These are phyloP conservation scores for Pedetes capensis DNA, from an alignment of 2,113 vertebrate genomes.

Conservation along the genomic window DNA sequence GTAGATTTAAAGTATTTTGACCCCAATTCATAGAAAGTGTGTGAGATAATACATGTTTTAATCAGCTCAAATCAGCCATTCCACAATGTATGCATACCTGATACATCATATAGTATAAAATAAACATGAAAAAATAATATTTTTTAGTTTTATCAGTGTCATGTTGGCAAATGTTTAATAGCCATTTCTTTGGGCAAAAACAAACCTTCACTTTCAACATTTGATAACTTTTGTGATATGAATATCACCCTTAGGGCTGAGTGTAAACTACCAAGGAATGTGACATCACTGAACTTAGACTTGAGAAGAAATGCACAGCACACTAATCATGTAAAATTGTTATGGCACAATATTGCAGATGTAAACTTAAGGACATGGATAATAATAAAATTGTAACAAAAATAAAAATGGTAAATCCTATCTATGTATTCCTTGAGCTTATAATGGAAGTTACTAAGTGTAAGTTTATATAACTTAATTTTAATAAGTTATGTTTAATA, in stretches of 20 bases:
- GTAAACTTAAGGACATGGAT: neutral
- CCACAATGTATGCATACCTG: neutral
- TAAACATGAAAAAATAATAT: neutral
- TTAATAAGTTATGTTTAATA: no score
- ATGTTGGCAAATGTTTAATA: neutral
- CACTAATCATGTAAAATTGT: neutral
- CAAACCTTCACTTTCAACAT: neutral
- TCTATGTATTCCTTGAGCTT: neutral
- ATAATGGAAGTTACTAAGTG: neutral
- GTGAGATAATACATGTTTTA: neutral
- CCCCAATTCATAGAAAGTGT: no score
- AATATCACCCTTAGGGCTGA: neutral
- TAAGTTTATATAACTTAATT: neutral
- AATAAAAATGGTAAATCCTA: neutral
- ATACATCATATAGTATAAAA: neutral
- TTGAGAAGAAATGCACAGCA: neutral
- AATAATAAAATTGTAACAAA: neutral
- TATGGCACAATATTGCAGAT: neutral
- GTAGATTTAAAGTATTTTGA: no score
- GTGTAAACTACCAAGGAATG: neutral
- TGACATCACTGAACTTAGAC: neutral
- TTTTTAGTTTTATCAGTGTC: neutral
- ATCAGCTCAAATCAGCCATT: neutral
- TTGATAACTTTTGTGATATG: neutral
- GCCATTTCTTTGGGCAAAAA: neutral